Base-by-base conservation (phyloP, 2,797 vertebrate species). In the Brachyalestes nurse region DNA sequence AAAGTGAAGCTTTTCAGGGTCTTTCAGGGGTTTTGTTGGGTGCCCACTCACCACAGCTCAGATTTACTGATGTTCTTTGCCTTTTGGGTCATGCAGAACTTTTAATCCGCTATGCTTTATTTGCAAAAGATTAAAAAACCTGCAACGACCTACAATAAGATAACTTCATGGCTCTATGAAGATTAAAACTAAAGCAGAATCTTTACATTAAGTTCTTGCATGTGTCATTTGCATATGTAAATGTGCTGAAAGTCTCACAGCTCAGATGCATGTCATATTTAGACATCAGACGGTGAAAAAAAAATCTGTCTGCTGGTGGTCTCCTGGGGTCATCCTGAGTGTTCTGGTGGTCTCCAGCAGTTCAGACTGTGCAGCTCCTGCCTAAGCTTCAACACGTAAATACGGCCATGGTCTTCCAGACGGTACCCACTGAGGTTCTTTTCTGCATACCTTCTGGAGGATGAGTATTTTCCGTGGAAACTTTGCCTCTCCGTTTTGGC, bases 241-340 rank as follows among this genome's bases (percentile, higher is more conserved):
- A 42, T 42, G 42, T 42, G 42, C 9, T 9, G 9, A 42, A 42
- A 6, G 47, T 49, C 45, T 49, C 10, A 25, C 13, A 65, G 47
- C 58, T 75, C 23, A 57, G 34, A 13, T 23, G 4, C 10, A 17
- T 73, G 72, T 73, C 28, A 40, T 57, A 58, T 57, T 49, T 75
- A 49, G 21, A 45, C 38, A 60, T 49, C 28, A 4, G 66, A 21
- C 40, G 10, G 9, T 10, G 47, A 55, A 58, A 61, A 42, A 60
- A 75, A 55, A 58, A 42, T 13, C 6, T 45, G 79, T 67, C 3
- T 80, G 67, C 62, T 64, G 79, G 76, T 83, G 72, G 82, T 81
- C 84, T 79, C 74, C 47, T 51, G 45, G 13, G 60, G 45, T 67
- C 25, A 45, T 6, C 58, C 72, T 13, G 64, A 71, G 77, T 60